phyloP scores from a whole-genome alignment of 2,797 vertebrate genomes.

The Brachymystax lenok region DNA sequence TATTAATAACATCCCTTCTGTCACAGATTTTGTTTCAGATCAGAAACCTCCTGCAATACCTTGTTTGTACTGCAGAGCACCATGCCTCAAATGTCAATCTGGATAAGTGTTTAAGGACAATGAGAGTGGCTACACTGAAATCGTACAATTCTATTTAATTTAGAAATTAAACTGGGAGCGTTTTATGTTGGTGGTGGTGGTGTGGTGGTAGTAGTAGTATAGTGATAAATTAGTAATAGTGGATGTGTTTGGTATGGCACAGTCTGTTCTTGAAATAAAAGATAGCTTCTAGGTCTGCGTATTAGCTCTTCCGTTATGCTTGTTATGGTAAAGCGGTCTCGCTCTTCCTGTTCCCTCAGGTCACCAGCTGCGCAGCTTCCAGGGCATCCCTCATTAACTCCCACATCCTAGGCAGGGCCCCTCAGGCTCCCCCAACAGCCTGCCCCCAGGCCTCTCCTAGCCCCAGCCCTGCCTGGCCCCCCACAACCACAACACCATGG shows the following conservation, averaged over 20 bases:
- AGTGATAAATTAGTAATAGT: background rate
- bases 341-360: constrained; percentile 46
- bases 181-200: background rate
- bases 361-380: constrained; percentile 56
- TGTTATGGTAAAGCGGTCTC: constrained; percentile 43
- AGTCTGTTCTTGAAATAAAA: constrained; percentile 5
- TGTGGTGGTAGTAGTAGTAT: background rate
- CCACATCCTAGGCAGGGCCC: constrained; percentile 40
- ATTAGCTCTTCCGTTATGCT: constrained; percentile 26
- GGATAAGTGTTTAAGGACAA: constrained; percentile 48
- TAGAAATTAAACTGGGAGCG: background rate
- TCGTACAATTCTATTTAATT: background rate
- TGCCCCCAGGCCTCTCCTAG: constrained; percentile 35
- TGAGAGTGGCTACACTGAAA: background rate
- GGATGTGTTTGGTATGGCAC: background rate
- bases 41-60: constrained; percentile 65
- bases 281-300: background rate
- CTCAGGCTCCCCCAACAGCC: constrained; percentile 52
- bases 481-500: constrained; percentile 61
- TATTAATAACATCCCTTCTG: constrained; percentile 59
- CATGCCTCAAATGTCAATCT: constrained; percentile 67
- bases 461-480: constrained; percentile 37
- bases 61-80: constrained; percentile 63
- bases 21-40: constrained; percentile 74
- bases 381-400: constrained; percentile 58